A percentile compares a stretch with the other conserved stretches of the same genome.
Conservation (phyloP, 37 sponge, comb jelly and placozoan species). For the Diacarnus erythraeanus region DNA sequence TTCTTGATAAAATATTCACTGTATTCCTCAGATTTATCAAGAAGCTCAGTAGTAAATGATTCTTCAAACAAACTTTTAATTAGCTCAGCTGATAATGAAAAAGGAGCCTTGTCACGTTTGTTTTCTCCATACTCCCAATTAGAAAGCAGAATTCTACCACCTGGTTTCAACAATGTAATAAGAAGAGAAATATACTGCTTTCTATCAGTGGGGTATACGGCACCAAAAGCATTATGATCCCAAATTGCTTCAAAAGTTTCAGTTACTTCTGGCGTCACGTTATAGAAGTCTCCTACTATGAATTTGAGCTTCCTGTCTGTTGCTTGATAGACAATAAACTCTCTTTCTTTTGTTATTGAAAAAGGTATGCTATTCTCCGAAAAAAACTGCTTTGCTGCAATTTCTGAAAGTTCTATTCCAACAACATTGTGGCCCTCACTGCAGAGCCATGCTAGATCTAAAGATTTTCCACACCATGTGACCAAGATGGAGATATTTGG, state of each 20-base stretch:
- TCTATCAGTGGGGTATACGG: constrained; percentile 38
- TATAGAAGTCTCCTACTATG: constrained; percentile 46
- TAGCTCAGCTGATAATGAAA: constrained; percentile 18
- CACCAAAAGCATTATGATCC: constrained; percentile 63
- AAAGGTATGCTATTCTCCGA: constrained; percentile 47
- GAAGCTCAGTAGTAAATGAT: constrained; percentile 7
- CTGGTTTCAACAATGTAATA: constrained; percentile 16
- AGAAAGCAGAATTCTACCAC: constrained; percentile 36
- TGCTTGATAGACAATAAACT: constrained; percentile 34
- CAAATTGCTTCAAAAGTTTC: constrained; percentile 72
- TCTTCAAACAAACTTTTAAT: constrained; percentile 23
- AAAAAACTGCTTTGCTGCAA: constrained; percentile 46
- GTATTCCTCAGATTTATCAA: constrained; percentile 26
- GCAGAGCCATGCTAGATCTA: constrained; percentile 56
- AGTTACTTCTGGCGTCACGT: constrained; percentile 5
- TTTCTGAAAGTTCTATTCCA: constrained; percentile 55
- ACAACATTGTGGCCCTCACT: constrained; percentile 57
- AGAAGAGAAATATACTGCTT: constrained; percentile 20
- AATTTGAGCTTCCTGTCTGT: constrained; percentile 39
- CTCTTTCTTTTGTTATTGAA: not conserved
- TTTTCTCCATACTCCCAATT: constrained; percentile 41
- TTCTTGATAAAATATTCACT: not conserved
- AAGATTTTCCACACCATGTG: constrained; percentile 66
- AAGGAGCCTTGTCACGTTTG: constrained; percentile 16
- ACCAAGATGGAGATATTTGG: constrained; percentile 32